These are phyloP conservation scores for Apostichopus parvimensis DNA, from an alignment of 35 echinoderm and acorn worm species.

Conservation along the genomic window DNA sequence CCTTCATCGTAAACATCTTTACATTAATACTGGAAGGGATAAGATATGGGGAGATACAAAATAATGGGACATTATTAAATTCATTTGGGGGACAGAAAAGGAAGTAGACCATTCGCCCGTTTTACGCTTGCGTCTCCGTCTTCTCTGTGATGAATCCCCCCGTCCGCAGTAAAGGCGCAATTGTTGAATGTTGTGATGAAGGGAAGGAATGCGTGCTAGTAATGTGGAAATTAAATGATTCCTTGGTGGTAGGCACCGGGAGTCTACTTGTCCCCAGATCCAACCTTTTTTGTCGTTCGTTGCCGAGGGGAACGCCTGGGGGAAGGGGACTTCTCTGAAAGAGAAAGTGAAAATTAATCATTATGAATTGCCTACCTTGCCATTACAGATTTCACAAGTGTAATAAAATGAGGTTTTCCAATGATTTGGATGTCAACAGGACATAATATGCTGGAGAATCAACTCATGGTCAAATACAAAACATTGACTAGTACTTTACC, in stretches of 20 bases:
- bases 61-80: neutral
- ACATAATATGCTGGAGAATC: no score
- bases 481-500: no score
- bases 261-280: conserved; percentile 91
- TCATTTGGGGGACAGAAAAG: neutral
- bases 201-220: conserved; percentile 59
- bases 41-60: conserved; percentile 13
- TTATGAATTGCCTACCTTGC: neutral
- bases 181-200: conserved; percentile 10
- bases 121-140: conserved; percentile 39
- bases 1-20: neutral
- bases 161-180: neutral
- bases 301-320: conserved; percentile 91
- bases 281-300: conserved; percentile 81
- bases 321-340: conserved; percentile 96
- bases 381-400: neutral
- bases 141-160: conserved; percentile 37
- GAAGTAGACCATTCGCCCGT: neutral
- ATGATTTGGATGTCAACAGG: no score
- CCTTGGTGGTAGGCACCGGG: neutral
- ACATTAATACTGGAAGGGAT: conserved; percentile 2
- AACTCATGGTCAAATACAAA: no score
- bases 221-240: conserved; percentile 56
- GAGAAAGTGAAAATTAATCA: neutral
- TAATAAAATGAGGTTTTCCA: neutral